Conservation (phyloP, 2,113 vertebrate species). For the Myrmecobius fasciatus region DNA sequence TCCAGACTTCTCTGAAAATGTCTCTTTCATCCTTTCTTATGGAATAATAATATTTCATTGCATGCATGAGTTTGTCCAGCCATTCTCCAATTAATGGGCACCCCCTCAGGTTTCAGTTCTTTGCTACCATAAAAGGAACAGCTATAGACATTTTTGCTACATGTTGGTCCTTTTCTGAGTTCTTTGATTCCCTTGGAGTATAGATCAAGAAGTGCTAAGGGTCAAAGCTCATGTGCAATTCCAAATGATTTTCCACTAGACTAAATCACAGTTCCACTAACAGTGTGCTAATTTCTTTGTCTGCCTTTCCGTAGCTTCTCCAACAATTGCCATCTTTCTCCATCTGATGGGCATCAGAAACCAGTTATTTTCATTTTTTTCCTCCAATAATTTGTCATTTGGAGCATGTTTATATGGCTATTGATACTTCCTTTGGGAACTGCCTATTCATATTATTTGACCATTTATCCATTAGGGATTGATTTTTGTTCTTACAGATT, state of each 20-base stretch:
- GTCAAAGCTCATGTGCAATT: neutral
- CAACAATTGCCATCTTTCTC: neutral
- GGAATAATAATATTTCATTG: neutral
- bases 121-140: neutral
- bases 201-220: neutral
- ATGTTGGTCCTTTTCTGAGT: neutral
- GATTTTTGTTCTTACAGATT: neutral
- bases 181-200: neutral
- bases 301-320: neutral
- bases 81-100: neutral
- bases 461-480: neutral
- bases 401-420: neutral
- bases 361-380: neutral
- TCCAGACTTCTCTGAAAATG: neutral
- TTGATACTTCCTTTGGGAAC: neutral
- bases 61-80: too few species aligned
- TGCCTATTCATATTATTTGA: neutral
- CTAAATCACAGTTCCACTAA: neutral
- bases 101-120: neutral
- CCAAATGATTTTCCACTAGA: neutral
- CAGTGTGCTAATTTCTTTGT: neutral
- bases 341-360: neutral
- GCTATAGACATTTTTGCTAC: neutral
- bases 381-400: neutral
- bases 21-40: neutral